These are phyloP conservation scores for Anguilla pacifica DNA, from an alignment of 2,797 vertebrate genomes.

Conservation along the genomic window DNA sequence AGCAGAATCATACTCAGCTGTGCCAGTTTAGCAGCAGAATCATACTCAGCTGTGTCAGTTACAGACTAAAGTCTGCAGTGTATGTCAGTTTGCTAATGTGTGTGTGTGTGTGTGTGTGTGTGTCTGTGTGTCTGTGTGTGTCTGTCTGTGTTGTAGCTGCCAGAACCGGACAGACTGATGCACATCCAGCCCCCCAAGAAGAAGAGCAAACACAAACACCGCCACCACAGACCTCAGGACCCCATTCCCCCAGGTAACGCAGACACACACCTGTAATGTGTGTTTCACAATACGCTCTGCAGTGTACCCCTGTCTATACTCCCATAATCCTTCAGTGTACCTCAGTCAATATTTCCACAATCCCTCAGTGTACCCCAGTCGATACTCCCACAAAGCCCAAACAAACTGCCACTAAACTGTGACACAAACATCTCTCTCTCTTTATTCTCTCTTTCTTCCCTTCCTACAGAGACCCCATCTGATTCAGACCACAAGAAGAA, in stretches of 20 bases:
- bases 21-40: no score
- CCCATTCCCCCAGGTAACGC: slow-evolving; percentile 89
- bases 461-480: slow-evolving; percentile 73
- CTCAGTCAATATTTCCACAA: no score
- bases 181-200: slow-evolving; percentile 97
- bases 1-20: no score
- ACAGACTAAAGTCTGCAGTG: no score
- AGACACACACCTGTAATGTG: not conserved
- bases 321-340: no score
- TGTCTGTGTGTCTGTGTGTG: not conserved
- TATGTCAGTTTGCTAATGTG: not conserved
- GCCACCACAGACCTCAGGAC: slow-evolving; percentile 91
- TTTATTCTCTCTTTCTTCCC: not conserved
- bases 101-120: not conserved
- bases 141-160: slow-evolving; percentile 71
- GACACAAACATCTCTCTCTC: not conserved
- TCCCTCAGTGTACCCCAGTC: no score
- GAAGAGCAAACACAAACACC: slow-evolving; percentile 96
- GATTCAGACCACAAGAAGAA: slow-evolving; percentile 83
- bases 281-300: no score
- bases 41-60: no score
- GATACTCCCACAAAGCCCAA: no score
- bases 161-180: slow-evolving; percentile 95
- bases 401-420: not conserved
- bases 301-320: no score